Percentiles rank a stretch among this genome's conserved stretches.
These are phyloP conservation scores for Polyommatus icarus DNA, from an alignment of 2,888 invertebrate species.

Conservation along the genomic window DNA sequence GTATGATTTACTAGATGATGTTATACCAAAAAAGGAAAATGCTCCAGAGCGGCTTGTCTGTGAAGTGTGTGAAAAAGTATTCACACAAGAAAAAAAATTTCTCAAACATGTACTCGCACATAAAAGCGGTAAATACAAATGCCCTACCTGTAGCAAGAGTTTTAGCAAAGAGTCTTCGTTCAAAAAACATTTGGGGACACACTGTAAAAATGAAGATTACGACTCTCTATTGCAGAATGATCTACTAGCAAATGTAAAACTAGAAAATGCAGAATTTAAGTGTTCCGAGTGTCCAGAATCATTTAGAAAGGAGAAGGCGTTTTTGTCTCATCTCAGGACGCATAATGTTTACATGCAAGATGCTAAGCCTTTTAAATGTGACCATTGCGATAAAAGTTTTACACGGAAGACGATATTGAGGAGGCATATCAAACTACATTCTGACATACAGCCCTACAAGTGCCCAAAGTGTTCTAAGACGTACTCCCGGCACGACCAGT, in stretches of 20 bases:
- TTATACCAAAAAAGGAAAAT: slow-evolving; percentile 44
- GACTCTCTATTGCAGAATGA: slow-evolving; percentile 26
- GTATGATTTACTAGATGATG: slow-evolving; percentile 42
- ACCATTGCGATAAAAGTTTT: slow-evolving; percentile 71
- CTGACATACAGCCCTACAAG: slow-evolving; percentile 69
- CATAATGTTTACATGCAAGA: slow-evolving; percentile 55
- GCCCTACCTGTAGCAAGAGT: slow-evolving; percentile 56
- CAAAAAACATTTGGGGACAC: slow-evolving; percentile 60
- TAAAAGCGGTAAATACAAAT: slow-evolving; percentile 46
- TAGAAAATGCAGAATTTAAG: slow-evolving; percentile 53
- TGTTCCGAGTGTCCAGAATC: slow-evolving; percentile 78
- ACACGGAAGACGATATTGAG: slow-evolving; percentile 60
- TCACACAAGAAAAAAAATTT: slow-evolving; percentile 67
- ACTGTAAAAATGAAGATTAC: slow-evolving; percentile 39
- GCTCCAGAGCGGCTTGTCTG: slow-evolving; percentile 53
- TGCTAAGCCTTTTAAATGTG: slow-evolving; percentile 62
- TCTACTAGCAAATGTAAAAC: slow-evolving; percentile 38
- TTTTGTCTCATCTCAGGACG: slow-evolving; percentile 64
- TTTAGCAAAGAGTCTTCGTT: slow-evolving; percentile 55
- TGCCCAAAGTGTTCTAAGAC: slow-evolving; percentile 81
- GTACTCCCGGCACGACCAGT: slow-evolving; percentile 79
- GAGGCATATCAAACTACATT: slow-evolving; percentile 78
- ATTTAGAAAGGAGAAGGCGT: slow-evolving; percentile 74
- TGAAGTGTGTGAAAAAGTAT: slow-evolving; percentile 69
- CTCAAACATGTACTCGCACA: slow-evolving; percentile 71